A percentile compares a stretch with the other conserved stretches of the same genome.
phyloP scores from a whole-genome alignment of 2,888 invertebrate species.

The Synanthedon myopaeformis region DNA sequence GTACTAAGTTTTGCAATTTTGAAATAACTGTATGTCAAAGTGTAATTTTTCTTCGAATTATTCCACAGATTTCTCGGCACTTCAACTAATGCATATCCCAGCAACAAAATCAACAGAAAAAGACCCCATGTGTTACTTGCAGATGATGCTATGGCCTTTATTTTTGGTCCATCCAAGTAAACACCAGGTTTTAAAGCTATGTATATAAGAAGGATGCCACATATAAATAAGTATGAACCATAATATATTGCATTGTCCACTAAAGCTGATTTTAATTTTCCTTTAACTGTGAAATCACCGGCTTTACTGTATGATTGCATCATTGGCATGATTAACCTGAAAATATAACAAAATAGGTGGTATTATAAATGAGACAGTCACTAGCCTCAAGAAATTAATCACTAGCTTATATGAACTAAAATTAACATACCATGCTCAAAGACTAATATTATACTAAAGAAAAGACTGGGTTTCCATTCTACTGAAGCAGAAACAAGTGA shows the following conservation, averaged over 20 bases:
- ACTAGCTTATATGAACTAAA: too few relatives aligned
- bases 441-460: too few relatives aligned
- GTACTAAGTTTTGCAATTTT: conserved; percentile 93
- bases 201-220: conserved; percentile 93
- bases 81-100: conserved; percentile 96
- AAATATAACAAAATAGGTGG: conserved; percentile 19
- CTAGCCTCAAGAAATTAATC: not conserved
- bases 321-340: conserved; percentile 93
- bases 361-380: not conserved
- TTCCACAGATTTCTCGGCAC: conserved; percentile 94
- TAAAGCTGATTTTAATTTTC: conserved; percentile 93
- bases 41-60: conserved; percentile 86
- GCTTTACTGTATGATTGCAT: conserved; percentile 99
- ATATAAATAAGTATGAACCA: conserved; percentile 94
- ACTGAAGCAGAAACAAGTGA: too few relatives aligned
- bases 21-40: conserved; percentile 89
- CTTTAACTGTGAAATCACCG: conserved; percentile 95
- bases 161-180: conserved; percentile 88
- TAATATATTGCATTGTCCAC: conserved; percentile 99
- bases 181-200: conserved; percentile 91
- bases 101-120: conserved; percentile 89
- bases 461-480: too few relatives aligned
- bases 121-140: conserved; percentile 99
- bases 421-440: too few relatives aligned
- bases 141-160: conserved; percentile 97